A percentile compares a stretch with the other conserved stretches of the same genome.
Conservation (phyloP, 2,797 vertebrate species). For the Acropternis orthonyx region DNA sequence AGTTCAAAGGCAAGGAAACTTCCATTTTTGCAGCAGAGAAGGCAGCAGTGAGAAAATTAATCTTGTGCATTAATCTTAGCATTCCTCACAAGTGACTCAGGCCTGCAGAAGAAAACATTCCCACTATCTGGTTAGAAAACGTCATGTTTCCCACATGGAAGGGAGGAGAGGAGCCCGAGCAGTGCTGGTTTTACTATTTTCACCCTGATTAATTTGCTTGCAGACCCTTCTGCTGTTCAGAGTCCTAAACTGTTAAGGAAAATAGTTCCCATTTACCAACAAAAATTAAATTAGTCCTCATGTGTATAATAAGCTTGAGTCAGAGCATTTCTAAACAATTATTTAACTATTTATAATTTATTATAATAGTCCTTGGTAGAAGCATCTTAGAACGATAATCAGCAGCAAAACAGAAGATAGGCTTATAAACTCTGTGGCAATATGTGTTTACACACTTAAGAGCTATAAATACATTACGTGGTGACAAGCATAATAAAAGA, state of each 20-base stretch:
- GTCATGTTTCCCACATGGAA: slow-evolving; percentile 60
- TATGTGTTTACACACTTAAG: not conserved
- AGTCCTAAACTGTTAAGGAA: not conserved
- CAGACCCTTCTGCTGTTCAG: slow-evolving; percentile 1
- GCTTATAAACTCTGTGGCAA: not conserved
- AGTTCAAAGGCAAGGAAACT: slow-evolving; percentile 8
- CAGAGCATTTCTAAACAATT: slow-evolving; percentile 9
- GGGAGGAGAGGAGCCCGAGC: not conserved
- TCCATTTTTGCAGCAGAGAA: slow-evolving; percentile 21
- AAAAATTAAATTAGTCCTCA: not conserved
- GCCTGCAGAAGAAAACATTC: slow-evolving; percentile 63
- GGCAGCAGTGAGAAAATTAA: slow-evolving; percentile 55
- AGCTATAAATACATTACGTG: not conserved
- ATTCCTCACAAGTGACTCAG: slow-evolving; percentile 70
- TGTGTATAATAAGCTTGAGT: not conserved
- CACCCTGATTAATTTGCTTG: not conserved
- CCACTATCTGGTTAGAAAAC: slow-evolving; percentile 59
- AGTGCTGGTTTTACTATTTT: not conserved
- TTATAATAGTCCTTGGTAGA: slow-evolving; percentile 15
- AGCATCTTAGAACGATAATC: not conserved
- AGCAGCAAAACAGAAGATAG: not conserved
- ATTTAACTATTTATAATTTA: slow-evolving; percentile 17
- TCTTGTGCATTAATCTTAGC: slow-evolving; percentile 65
- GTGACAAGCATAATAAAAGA: not conserved
- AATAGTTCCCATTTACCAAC: not conserved